Evolutionary conservation across 2,797 vertebrate genomes (phyloP), one percentile per base, ranked within the genome.

Genomic region (Chromobotia macracanthus): DNA sequence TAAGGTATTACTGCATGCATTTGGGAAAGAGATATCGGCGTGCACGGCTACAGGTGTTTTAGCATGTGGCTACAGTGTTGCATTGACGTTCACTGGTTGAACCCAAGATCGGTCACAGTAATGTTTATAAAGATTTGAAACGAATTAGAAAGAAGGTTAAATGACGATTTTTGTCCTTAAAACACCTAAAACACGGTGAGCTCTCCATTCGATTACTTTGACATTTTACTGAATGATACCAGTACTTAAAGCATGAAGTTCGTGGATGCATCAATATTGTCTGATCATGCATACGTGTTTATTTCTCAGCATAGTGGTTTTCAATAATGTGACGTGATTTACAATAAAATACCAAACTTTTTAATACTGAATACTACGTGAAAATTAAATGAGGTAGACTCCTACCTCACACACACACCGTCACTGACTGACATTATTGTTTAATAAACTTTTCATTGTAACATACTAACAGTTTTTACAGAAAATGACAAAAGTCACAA

Each of bases 401-500:
- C 83, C 84, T 83, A 80, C 81, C 84, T 55, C 50, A 50, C 35
- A 38, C 35, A 38, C 35, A 38, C 84, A 82, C 63, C 46, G 68
- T 70, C 72, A 51, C 44, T 38, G 70, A 48, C 35, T 67, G 46
- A 72, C 65, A 56, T 61, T 79, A 80, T 71, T 75, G 82, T 63
- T 83, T 87, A 86, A 89, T 89, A 84, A 89, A 77, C 83, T 82
- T 84, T 88, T 84, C 72, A 84, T 85, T 79, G 70, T 66, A 84
- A 84, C 84, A 84, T 21, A 63, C 51, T 66, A 50, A 48, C 50
- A 28, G 50, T 68, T 72, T 61, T 51, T 23, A 77, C 19, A 69
- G 64, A 74, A 77, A 50, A 66, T 31, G 63, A 79, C 28, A 64
- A 80, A 64, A 76, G 76, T 75, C 75, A 77, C 64, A 83, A 72